Evolutionary conservation across 2,797 vertebrate genomes (phyloP), one percentile per base, ranked within the genome.

Genomic region (Lagodon rhomboides): DNA sequence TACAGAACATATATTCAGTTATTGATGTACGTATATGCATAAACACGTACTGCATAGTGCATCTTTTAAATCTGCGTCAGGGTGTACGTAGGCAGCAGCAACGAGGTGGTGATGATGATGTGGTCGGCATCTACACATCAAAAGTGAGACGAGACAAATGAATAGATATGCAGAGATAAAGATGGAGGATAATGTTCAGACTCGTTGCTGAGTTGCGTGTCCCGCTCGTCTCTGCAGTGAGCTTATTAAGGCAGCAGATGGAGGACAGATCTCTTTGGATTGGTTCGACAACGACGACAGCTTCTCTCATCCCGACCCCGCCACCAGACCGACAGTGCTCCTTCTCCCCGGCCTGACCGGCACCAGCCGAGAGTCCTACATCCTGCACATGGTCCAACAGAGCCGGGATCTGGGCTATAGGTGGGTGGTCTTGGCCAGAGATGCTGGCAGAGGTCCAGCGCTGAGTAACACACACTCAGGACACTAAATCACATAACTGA

Each of bases 181-280:
- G 46, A 74, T 6, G 11, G 18, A 62, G 38, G 69, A 46, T 64
- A 50, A 77, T 75, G 67, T 72, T 59, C n/a, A 55, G 51, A 68
- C 60, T 34, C 10, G 4, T 80, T 60, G 43, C 79, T 91, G 85
- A 87, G 63, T 76, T 79, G 69, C 15, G 1, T 89, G 77, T 89
- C 75, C 69, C 47, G 9, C 64, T 82, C 27, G 1, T 89, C 85
- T 96, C 80, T 95, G 91, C 95, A 99, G 98, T 91, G 98, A 99
- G 93, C 97, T 99, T 92, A 97, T 99, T 96, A 96, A 94, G 94
- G 98, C 97, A 85, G 94, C 96, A 95, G 98, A 99, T 96, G 98
- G 98, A 96, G 98, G 98, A 82, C 98, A 99, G 95, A 97, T 99
- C 96, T 99, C 97, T 5, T 88, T 99, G 96, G 98, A 99, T 89